Conservation (phyloP, 2,797 vertebrate species). For the Gobionotothen gibberifrons region DNA sequence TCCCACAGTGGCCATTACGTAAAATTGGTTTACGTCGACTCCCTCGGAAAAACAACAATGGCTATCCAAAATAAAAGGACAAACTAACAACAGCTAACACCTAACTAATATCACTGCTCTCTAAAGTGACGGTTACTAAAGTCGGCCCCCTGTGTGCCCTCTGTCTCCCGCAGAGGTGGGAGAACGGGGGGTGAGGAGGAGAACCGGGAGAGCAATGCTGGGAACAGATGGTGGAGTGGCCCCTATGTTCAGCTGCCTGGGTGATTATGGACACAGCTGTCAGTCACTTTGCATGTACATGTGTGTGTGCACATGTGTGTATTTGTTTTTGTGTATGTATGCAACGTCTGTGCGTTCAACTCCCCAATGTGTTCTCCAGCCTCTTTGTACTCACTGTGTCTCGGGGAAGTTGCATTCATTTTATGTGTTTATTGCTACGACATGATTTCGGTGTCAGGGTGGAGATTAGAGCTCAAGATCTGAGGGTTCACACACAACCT, state of each 20-base stretch:
- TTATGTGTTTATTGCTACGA: slow-evolving; percentile 48
- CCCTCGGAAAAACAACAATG: slow-evolving; percentile 27
- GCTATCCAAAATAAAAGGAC: slow-evolving; percentile 18
- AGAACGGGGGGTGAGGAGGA: slow-evolving; percentile 32
- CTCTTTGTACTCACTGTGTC: slow-evolving; percentile 41
- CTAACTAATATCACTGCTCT: slow-evolving; percentile 63
- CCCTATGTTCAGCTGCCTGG: slow-evolving; percentile 71
- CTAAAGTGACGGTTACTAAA: slow-evolving; percentile 49
- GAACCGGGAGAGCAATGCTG: slow-evolving; percentile 36
- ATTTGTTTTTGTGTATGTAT: slow-evolving; percentile 24
- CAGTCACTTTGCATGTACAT: slow-evolving; percentile 68
- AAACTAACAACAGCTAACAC: slow-evolving; percentile 35
- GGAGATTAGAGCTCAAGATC: slow-evolving; percentile 27
- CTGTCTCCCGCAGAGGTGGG: slow-evolving; percentile 53
- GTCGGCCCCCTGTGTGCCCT: slow-evolving; percentile 46
- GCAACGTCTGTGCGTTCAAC: slow-evolving; percentile 12
- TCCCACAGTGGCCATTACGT: slow-evolving; percentile 26
- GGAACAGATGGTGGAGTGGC: slow-evolving; percentile 80
- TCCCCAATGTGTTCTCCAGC: slow-evolving; percentile 24
- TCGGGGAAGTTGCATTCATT: slow-evolving; percentile 22
- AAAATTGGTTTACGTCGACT: slow-evolving; percentile 33
- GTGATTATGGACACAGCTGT: slow-evolving; percentile 84
- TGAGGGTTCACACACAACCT: slow-evolving; percentile 37
- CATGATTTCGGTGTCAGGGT: slow-evolving; percentile 1
- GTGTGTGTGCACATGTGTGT: slow-evolving; percentile 7